Conservation (phyloP, 2,797 vertebrate species). For the Tarsius wallacei region DNA sequence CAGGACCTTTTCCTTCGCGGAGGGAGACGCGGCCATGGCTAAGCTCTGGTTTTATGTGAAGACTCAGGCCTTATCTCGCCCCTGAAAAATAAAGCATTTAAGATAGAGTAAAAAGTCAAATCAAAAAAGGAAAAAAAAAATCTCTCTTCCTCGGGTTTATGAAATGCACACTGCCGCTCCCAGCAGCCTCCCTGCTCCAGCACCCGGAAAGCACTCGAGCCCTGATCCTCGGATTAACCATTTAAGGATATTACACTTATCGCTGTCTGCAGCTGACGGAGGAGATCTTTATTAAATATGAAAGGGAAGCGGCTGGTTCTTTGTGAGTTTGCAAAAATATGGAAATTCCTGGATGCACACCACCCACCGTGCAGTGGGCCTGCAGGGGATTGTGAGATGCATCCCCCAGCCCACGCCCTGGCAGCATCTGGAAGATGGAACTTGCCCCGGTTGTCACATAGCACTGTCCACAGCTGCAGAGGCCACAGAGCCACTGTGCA, state of each 20-base stretch:
- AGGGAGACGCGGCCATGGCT: conserved; percentile 94
- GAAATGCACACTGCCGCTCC: conserved; percentile 85
- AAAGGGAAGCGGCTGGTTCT: conserved; percentile 77
- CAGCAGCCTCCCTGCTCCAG: conserved; percentile 84
- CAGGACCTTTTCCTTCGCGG: conserved; percentile 94
- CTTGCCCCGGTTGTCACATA: not conserved
- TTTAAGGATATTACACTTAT: conserved; percentile 90
- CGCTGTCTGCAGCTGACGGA: conserved; percentile 85
- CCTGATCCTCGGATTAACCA: conserved; percentile 89
- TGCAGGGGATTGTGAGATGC: not conserved
- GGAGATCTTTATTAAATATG: conserved; percentile 88
- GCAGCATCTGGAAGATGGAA: not conserved
- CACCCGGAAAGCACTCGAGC: conserved; percentile 87
- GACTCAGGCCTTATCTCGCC: conserved; percentile 95
- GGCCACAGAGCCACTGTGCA: not conserved
- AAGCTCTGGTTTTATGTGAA: conserved; percentile 95
- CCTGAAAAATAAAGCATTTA: conserved; percentile 92
- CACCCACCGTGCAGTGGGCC: conserved; percentile 8
- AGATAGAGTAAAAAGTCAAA: conserved; percentile 87
- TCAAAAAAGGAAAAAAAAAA: conserved; percentile 56
- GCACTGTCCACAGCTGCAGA: not conserved
- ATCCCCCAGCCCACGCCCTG: not conserved
- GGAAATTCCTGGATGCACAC: conserved; percentile 74
- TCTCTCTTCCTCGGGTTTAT: conserved; percentile 85
- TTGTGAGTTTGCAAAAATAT: conserved; percentile 83